These are phyloP conservation scores for Platycercus adscitus DNA, from an alignment of 2,113 vertebrate species.

Conservation along the genomic window DNA sequence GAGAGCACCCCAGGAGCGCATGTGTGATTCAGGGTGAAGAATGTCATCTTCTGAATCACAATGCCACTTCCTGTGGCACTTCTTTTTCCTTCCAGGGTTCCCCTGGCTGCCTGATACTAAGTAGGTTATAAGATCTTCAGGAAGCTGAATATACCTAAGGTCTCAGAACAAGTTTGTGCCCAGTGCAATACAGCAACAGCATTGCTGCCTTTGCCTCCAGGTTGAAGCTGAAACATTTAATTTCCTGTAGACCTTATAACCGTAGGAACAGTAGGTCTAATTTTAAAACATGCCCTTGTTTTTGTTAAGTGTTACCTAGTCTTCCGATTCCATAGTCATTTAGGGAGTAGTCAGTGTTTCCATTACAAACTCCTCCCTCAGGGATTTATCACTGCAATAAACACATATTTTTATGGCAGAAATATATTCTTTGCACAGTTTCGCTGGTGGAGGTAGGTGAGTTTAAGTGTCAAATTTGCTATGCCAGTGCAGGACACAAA, in stretches of 20 bases:
- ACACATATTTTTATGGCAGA: background rate
- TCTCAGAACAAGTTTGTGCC: background rate
- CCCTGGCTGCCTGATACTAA: background rate
- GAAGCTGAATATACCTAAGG: background rate
- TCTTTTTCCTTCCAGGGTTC: slow-evolving; percentile 28
- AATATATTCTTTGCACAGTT: background rate
- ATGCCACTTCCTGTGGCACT: slow-evolving; percentile 16
- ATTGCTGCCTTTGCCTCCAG: background rate
- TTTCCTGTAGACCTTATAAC: background rate
- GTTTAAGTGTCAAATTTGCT: background rate
- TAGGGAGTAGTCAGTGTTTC: slow-evolving; percentile 10
- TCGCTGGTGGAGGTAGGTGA: background rate
- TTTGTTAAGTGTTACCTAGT: background rate
- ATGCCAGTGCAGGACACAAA: background rate
- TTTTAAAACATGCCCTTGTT: slow-evolving; percentile 8
- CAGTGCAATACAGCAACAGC: background rate
- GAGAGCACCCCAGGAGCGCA: background rate
- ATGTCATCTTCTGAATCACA: slow-evolving; percentile 46
- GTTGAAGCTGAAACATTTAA: background rate
- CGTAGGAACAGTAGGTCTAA: background rate
- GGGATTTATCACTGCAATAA: background rate
- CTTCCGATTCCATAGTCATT: background rate
- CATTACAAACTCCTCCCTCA: background rate
- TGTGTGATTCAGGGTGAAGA: slow-evolving; percentile 4
- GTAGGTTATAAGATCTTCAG: background rate